Evolutionary conservation across 2,888 invertebrate genomes (phyloP).

Genomic region (Lingula anatina): DNA sequence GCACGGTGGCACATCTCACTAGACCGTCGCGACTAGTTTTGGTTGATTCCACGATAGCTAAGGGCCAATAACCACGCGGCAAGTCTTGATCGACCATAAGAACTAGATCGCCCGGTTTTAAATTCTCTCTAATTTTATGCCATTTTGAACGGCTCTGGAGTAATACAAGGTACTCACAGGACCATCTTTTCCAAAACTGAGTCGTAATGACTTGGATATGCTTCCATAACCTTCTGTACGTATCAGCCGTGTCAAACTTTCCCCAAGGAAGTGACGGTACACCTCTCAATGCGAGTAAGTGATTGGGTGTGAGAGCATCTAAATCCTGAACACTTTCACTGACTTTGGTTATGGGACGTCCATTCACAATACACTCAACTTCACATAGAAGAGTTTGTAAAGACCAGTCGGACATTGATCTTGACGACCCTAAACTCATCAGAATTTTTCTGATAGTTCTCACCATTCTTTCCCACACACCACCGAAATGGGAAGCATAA

Average conservation of each 20-base stretch:
- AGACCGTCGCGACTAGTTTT: neutral
- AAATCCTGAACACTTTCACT: constrained; percentile 4
- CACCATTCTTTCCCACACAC: constrained; percentile 1
- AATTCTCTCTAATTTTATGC: neutral
- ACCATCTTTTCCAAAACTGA: constrained; percentile 5
- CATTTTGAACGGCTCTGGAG: neutral
- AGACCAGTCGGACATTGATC: neutral
- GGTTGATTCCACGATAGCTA: neutral
- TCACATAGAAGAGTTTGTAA: neutral
- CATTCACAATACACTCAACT: constrained; percentile 2
- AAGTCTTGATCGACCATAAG: neutral
- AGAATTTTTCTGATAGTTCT: neutral
- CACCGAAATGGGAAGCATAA: neutral
- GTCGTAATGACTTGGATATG: neutral
- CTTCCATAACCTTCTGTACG: neutral
- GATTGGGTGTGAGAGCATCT: constrained; percentile 24
- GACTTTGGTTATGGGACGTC: constrained; percentile 2
- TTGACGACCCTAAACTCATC: neutral
- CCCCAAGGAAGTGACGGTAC: neutral
- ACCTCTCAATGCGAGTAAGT: constrained; percentile 22
- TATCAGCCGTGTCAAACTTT: neutral
- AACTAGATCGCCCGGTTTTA: neutral
- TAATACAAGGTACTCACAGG: neutral
- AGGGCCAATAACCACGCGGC: neutral
- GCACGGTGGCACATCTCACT: neutral